Percentiles rank a stretch among this genome's conserved stretches.
These are phyloP conservation scores for Pagrus major DNA, from an alignment of 2,113 vertebrate genomes.

Conservation along the genomic window DNA sequence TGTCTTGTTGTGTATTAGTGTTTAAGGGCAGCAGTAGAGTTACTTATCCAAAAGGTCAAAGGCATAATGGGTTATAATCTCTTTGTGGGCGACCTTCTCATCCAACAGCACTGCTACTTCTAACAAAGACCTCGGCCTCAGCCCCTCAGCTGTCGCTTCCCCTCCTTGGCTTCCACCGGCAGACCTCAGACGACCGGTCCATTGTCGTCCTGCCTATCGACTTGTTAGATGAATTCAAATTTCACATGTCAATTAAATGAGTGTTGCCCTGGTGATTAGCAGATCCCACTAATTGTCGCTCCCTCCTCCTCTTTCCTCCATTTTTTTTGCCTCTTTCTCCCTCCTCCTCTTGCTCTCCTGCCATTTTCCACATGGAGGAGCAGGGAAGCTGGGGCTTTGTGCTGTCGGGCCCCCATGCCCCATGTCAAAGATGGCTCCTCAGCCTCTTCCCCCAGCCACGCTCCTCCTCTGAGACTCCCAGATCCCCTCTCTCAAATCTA, in stretches of 20 bases:
- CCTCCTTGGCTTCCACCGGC: slow-evolving; percentile 61
- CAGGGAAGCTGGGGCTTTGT: slow-evolving; percentile 85
- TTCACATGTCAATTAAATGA: slow-evolving; percentile 87
- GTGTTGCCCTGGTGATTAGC: slow-evolving; percentile 84
- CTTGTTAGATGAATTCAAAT: slow-evolving; percentile 85
- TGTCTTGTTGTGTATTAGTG: slow-evolving; percentile 28
- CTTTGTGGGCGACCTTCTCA: slow-evolving; percentile 60
- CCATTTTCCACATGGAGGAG: slow-evolving; percentile 86
- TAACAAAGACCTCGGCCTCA: slow-evolving; percentile 76
- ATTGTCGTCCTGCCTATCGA: slow-evolving; percentile 79
- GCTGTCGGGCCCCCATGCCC: slow-evolving; percentile 72
- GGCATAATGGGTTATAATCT: slow-evolving; percentile 79
- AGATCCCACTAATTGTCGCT: slow-evolving; percentile 84
- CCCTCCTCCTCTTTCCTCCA: slow-evolving; percentile 69
- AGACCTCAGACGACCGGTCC: slow-evolving; percentile 61
- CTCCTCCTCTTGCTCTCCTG: slow-evolving; percentile 72
- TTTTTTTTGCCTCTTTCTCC: slow-evolving; percentile 66
- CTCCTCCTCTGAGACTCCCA: slow-evolving; percentile 58
- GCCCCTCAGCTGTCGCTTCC: slow-evolving; percentile 72
- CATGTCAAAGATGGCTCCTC: slow-evolving; percentile 79
- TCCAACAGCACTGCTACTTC: slow-evolving; percentile 54
- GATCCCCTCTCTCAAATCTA: slow-evolving; percentile 49
- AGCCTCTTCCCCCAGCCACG: slow-evolving; percentile 57
- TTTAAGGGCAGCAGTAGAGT: slow-evolving; percentile 42
- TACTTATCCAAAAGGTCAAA: slow-evolving; percentile 70